These are phyloP conservation scores for Leptosomus discolor DNA, from an alignment of 2,113 vertebrate species.

Conservation along the genomic window DNA sequence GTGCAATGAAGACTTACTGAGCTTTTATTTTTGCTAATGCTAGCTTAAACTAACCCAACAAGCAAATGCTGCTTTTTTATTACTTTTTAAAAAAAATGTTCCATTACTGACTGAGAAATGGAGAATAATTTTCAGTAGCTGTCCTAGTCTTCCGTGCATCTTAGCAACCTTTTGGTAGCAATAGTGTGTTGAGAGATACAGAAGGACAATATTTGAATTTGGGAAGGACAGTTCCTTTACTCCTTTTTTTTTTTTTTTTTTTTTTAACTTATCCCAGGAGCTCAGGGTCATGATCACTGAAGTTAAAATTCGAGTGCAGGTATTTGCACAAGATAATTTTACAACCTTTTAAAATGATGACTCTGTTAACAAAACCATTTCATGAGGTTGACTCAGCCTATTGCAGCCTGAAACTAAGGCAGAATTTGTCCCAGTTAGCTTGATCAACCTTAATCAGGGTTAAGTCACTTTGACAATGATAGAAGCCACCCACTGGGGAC, in stretches of 20 bases:
- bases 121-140: background rate
- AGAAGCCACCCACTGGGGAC: slow-evolving; percentile 28
- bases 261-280: background rate
- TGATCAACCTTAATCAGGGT: slow-evolving; percentile 36
- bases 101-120: background rate
- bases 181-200: background rate
- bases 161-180: background rate
- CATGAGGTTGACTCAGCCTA: no score
- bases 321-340: background rate
- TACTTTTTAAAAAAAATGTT: background rate
- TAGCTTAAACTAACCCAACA: background rate
- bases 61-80: background rate
- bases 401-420: slow-evolving; percentile 1
- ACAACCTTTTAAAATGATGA: background rate
- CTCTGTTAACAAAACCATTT: background rate
- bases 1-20: background rate
- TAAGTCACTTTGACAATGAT: slow-evolving; percentile 58
- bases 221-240: background rate
- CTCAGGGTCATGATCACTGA: background rate
- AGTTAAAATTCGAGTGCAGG: background rate
- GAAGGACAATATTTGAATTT: background rate
- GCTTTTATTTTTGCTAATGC: background rate
- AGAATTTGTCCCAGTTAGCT: slow-evolving; percentile 15
- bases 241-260: background rate
- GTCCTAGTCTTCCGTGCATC: background rate